Percentiles rank a stretch among this genome's conserved stretches.
phyloP scores from a whole-genome alignment of 2,113 vertebrate species.

The Saiga tatarica region DNA sequence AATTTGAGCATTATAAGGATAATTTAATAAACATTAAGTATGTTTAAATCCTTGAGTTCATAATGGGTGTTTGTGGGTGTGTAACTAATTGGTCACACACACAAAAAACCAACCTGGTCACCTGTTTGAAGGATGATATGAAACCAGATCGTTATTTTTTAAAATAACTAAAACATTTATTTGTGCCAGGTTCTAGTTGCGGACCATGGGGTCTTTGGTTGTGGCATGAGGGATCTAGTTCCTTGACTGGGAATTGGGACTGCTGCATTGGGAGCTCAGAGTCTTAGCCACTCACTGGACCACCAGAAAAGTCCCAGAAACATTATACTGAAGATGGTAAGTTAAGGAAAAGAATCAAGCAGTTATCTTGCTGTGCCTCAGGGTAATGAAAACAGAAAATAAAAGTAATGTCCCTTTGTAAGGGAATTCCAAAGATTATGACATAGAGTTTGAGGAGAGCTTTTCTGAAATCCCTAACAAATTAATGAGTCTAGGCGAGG shows the following conservation, averaged over 20 bases:
- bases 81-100: not conserved
- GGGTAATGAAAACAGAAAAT: not conserved
- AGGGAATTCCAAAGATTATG: not conserved
- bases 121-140: not conserved
- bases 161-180: not conserved
- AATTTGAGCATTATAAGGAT: not conserved
- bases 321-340: conserved; percentile 19
- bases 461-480: conserved; percentile 24
- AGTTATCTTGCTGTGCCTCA: not conserved
- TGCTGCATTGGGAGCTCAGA: not conserved
- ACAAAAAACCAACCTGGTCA: not conserved
- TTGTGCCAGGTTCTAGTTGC: not conserved
- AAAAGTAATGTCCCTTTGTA: not conserved
- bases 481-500: not conserved
- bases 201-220: not conserved
- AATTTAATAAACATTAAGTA: conserved; percentile 19
- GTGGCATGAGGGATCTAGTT: not conserved
- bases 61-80: not conserved
- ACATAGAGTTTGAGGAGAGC: not conserved
- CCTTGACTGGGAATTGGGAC: not conserved
- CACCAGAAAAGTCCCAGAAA: not conserved
- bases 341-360: not conserved
- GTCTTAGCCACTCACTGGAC: not conserved
- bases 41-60: not conserved
- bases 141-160: conserved; percentile 1